Evolutionary conservation across 2,797 vertebrate genomes (phyloP).

Genomic region (Lepidocolaptes lacrymiger): DNA sequence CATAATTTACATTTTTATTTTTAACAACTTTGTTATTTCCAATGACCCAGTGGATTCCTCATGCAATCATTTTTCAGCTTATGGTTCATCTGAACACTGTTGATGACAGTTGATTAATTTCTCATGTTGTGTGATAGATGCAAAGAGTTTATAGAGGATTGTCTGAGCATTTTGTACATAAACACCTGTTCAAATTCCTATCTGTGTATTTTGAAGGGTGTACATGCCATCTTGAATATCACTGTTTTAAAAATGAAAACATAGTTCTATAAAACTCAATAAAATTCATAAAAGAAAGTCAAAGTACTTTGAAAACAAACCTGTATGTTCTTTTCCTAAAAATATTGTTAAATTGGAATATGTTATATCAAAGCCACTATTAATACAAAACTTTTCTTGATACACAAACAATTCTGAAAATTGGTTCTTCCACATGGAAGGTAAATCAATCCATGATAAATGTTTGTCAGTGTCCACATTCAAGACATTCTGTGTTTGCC

Average conservation of each 20-base stretch:
- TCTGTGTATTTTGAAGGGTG: neutral
- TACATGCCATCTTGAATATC: neutral
- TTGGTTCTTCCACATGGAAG: neutral
- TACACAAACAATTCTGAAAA: neutral
- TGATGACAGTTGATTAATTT: neutral
- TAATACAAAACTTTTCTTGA: neutral
- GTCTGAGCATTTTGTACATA: neutral
- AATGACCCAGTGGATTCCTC: neutral
- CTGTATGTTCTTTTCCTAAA: neutral
- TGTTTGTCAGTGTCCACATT: neutral
- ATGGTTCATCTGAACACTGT: neutral
- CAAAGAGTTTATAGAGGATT: neutral
- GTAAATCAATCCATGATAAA: neutral
- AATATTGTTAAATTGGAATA: neutral
- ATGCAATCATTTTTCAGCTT: neutral
- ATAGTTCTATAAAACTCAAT: neutral
- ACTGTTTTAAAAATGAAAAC: neutral
- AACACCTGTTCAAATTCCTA: neutral
- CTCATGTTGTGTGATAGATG: neutral
- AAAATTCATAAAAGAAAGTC: neutral
- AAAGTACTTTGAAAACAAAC: neutral
- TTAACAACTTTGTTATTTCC: neutral
- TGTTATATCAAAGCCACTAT: neutral
- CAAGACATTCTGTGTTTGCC: neutral
- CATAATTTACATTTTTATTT: neutral